These are phyloP conservation scores for Garra rufa DNA, from an alignment of 2,113 vertebrate species.

Conservation along the genomic window DNA sequence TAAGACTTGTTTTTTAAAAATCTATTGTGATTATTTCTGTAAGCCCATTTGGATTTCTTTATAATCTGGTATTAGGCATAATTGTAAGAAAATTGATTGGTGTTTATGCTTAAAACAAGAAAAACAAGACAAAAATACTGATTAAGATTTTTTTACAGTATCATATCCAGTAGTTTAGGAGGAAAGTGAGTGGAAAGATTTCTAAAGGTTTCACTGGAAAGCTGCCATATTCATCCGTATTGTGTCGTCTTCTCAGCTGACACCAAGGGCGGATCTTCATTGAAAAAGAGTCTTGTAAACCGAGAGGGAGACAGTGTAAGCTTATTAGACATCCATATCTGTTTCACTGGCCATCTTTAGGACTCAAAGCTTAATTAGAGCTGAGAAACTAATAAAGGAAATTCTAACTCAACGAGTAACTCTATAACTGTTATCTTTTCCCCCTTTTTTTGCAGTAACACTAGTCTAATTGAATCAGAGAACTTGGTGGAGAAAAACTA, in stretches of 20 bases:
- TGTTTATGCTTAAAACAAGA: neutral
- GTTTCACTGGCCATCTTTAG: constrained; percentile 54
- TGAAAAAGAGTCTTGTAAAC: constrained; percentile 53
- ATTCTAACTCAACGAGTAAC: constrained; percentile 57
- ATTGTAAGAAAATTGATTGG: neutral
- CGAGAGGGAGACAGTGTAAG: constrained; percentile 50
- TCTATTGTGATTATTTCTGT: neutral
- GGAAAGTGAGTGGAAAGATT: constrained; percentile 17
- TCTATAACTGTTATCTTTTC: constrained; percentile 52
- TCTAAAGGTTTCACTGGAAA: neutral
- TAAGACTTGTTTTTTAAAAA: neutral
- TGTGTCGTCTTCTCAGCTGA: constrained; percentile 45
- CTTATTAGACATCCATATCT: constrained; percentile 57
- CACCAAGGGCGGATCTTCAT: constrained; percentile 32
- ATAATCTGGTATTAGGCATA: neutral
- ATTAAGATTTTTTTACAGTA: neutral
- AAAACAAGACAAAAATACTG: neutral
- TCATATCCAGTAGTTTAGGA: neutral
- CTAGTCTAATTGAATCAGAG: constrained; percentile 43
- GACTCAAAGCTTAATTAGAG: constrained; percentile 55
- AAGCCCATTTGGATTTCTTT: neutral
- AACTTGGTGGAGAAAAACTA: constrained; percentile 26
- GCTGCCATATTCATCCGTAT: constrained; percentile 6
- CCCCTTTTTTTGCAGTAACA: constrained; percentile 52
- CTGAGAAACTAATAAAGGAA: constrained; percentile 58